phyloP scores from a whole-genome alignment of 2,113 vertebrate species.

The Otocyon megalotis region DNA sequence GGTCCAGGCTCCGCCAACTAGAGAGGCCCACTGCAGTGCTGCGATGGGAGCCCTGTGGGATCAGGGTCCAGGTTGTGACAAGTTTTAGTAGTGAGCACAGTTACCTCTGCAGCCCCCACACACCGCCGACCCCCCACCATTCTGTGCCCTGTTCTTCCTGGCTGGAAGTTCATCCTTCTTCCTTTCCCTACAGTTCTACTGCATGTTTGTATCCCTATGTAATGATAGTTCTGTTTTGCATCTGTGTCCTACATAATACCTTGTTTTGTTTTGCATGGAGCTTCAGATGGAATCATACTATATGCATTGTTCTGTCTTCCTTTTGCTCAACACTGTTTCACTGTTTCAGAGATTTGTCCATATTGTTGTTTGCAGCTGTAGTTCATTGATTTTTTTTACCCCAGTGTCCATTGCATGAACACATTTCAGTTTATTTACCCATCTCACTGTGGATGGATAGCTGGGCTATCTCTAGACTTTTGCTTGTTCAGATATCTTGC shows the following conservation, averaged over 20 bases:
- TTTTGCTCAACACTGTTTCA: background rate
- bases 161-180: background rate
- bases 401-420: background rate
- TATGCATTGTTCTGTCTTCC: background rate
- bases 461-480: background rate
- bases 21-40: background rate
- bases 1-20: background rate
- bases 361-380: background rate
- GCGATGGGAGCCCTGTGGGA: background rate
- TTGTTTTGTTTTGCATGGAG: background rate
- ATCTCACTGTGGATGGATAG: background rate
- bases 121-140: no score
- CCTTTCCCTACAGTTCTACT: background rate
- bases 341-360: background rate
- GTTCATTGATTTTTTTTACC: background rate
- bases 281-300: background rate
- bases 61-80: background rate
- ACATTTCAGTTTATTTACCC: no score
- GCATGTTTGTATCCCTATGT: background rate
- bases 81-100: background rate
- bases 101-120: background rate
- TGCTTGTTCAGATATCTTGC: background rate
- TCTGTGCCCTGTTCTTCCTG: no score
- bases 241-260: background rate
- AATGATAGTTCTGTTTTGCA: no score